Conservation (phyloP, 2,888 invertebrate species). For the Aethes cnicana region DNA sequence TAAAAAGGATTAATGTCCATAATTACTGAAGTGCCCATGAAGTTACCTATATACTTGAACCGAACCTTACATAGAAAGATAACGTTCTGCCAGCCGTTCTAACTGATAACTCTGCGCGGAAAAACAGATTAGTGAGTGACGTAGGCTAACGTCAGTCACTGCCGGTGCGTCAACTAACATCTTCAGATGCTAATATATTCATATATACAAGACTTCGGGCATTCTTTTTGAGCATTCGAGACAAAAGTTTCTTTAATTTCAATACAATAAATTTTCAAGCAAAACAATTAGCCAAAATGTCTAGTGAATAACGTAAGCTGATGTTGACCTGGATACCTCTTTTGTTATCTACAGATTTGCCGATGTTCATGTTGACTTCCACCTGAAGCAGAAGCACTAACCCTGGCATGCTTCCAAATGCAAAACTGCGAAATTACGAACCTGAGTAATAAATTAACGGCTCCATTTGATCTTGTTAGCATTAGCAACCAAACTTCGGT, state of each 20-base stretch:
- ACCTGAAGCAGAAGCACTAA: background rate
- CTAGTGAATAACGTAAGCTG: too few species aligned
- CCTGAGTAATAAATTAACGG: conserved; percentile 22
- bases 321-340: too few species aligned
- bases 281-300: too few species aligned
- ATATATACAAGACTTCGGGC: too few species aligned
- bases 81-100: background rate
- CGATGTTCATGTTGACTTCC: too few species aligned
- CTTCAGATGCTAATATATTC: conserved; percentile 24
- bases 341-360: too few species aligned
- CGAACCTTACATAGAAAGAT: conserved; percentile 9
- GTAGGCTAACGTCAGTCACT: background rate
- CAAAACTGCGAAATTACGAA: conserved; percentile 18
- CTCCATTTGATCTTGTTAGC: conserved; percentile 22
- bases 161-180: conserved; percentile 8
- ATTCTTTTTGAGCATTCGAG: too few species aligned
- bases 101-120: conserved; percentile 4
- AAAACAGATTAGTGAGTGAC: conserved; percentile 12
- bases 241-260: too few species aligned
- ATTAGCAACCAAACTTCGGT: conserved; percentile 14
- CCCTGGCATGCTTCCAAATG: conserved; percentile 11
- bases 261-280: too few species aligned
- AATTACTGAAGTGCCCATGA: conserved; percentile 1
- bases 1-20: too few species aligned
- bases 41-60: conserved; percentile 10